These are phyloP conservation scores for Amblyteles armatorius DNA, from an alignment of 2,888 invertebrate species.

Conservation along the genomic window DNA sequence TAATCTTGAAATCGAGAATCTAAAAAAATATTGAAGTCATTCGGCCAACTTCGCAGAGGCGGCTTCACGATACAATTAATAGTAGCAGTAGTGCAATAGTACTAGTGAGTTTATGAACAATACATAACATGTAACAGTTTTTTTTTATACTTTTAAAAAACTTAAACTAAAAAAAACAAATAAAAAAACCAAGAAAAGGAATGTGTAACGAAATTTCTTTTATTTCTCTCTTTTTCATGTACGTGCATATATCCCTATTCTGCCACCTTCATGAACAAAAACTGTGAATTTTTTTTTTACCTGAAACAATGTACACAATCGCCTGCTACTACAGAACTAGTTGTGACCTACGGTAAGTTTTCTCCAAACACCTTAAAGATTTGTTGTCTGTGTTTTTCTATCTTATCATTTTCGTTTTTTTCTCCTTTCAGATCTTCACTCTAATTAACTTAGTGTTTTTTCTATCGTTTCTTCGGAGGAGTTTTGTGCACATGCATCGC, in stretches of 20 bases:
- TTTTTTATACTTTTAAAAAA: slow-evolving; percentile 11
- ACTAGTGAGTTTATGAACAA: not conserved
- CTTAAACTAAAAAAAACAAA: not conserved
- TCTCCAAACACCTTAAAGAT: slow-evolving; percentile 82
- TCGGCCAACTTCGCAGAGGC: no score
- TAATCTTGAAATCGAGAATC: no score
- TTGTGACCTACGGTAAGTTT: slow-evolving; percentile 94
- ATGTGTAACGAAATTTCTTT: slow-evolving; percentile 83
- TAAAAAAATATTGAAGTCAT: no score
- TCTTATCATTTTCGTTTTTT: slow-evolving; percentile 57
- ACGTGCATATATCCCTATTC: slow-evolving; percentile 82
- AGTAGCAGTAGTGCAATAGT: no score
- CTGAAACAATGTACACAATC: slow-evolving; percentile 84
- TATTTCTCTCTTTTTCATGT: slow-evolving; percentile 85
- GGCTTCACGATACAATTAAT: no score
- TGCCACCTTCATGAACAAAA: slow-evolving; percentile 83
- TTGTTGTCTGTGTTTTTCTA: slow-evolving; percentile 74
- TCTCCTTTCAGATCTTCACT: slow-evolving; percentile 40
- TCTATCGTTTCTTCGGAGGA: slow-evolving; percentile 60
- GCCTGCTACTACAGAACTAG: slow-evolving; percentile 88
- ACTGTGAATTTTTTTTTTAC: slow-evolving; percentile 67
- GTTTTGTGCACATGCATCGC: slow-evolving; percentile 64
- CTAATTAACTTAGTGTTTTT: slow-evolving; percentile 56
- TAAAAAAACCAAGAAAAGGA: slow-evolving; percentile 44
- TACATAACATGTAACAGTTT: not conserved